A percentile compares a stretch with the other conserved stretches of the same genome.
These are phyloP conservation scores for Pseudochromis fuscus DNA, from an alignment of 2,797 vertebrate species.

Conservation along the genomic window DNA sequence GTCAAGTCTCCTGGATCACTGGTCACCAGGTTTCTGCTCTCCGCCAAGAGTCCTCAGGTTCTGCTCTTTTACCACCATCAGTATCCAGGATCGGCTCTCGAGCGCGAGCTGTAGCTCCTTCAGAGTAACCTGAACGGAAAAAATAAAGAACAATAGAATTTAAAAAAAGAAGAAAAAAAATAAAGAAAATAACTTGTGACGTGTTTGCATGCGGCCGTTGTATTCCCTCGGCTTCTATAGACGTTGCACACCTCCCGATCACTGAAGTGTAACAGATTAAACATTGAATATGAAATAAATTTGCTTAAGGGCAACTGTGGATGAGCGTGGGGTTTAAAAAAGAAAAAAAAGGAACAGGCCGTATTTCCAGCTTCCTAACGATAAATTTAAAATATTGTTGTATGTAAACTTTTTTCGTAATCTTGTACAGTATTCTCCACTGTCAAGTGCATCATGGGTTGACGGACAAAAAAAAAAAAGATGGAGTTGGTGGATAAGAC, in stretches of 20 bases:
- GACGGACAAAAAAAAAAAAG: conserved; percentile 82
- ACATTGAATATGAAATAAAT: conserved; percentile 76
- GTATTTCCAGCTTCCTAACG: conserved; percentile 92
- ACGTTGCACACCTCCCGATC: conserved; percentile 92
- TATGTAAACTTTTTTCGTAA: conserved; percentile 98
- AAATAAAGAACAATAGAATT: conserved; percentile 67
- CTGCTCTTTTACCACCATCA: conserved; percentile 68
- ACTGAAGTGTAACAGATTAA: conserved; percentile 87
- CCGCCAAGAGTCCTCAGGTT: conserved; percentile 70
- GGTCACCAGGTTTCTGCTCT: conserved; percentile 73
- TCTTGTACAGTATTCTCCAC: conserved; percentile 95
- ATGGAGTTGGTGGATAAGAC: conserved; percentile 92
- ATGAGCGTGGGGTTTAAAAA: conserved; percentile 80
- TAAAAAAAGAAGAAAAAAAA: conserved; percentile 62
- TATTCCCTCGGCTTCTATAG: conserved; percentile 93
- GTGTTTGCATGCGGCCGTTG: conserved; percentile 99
- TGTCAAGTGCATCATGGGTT: conserved; percentile 92
- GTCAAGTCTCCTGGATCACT: conserved; percentile 62
- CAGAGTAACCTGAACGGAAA: conserved; percentile 67
- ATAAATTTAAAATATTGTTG: conserved; percentile 90
- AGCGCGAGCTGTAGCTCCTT: conserved; percentile 59
- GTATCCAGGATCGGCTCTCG: conserved; percentile 64
- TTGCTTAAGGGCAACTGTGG: conserved; percentile 78
- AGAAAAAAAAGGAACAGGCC: conserved; percentile 70
- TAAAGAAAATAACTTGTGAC: conserved; percentile 87